Conservation (phyloP, 2,113 vertebrate genomes). For the Corythaeola cristata region DNA sequence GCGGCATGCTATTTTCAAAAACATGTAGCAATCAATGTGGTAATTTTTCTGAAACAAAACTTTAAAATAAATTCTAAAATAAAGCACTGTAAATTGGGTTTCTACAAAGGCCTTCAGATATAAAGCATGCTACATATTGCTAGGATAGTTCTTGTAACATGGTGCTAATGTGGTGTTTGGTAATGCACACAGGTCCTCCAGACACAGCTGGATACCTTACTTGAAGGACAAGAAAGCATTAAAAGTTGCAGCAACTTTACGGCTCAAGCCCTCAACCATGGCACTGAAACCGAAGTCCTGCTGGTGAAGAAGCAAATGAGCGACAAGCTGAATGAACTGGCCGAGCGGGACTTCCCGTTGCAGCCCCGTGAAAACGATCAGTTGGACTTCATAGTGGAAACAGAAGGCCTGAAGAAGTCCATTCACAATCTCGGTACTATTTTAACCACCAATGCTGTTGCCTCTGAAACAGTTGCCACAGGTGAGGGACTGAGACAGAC, state of each 20-base stretch:
- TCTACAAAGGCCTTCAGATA: neutral
- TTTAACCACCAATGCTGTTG: constrained; percentile 91
- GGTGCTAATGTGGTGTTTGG: neutral
- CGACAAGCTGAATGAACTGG: constrained; percentile 88
- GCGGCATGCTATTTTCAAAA: neutral
- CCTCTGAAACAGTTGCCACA: constrained; percentile 91
- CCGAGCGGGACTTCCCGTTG: constrained; percentile 84
- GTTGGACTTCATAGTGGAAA: constrained; percentile 91
- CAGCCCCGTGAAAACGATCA: constrained; percentile 93
- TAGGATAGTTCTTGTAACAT: neutral
- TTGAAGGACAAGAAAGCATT: constrained; percentile 93
- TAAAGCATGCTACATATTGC: neutral
- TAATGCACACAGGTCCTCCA: constrained; percentile 86
- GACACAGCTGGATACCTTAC: constrained; percentile 88
- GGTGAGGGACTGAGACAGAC: constrained; percentile 93
- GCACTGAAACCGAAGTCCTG: constrained; percentile 93
- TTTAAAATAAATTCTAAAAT: neutral
- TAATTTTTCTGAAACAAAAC: neutral
- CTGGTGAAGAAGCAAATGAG: constrained; percentile 98
- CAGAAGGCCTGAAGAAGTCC: constrained; percentile 93
- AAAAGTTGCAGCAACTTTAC: constrained; percentile 94
- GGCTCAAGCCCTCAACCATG: constrained; percentile 89
- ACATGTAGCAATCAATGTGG: neutral
- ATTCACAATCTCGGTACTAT: constrained; percentile 96
- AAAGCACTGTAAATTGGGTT: neutral